These are phyloP conservation scores for Myrmophylax atrothorax DNA, from an alignment of 2,113 vertebrate species.

Conservation along the genomic window DNA sequence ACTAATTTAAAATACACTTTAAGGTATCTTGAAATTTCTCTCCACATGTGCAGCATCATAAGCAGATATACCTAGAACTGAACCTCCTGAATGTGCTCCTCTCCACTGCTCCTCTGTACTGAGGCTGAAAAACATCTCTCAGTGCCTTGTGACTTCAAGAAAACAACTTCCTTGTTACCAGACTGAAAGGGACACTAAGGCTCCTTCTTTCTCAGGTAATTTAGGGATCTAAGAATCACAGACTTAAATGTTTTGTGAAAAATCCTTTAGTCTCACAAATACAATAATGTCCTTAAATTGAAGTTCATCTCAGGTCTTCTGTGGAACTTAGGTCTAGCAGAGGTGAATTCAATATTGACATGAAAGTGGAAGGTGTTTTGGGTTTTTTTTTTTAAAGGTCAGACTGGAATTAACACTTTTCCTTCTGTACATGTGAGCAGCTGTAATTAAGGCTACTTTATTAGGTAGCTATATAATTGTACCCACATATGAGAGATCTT, in stretches of 20 bases:
- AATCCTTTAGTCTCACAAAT: background rate
- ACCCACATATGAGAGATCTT: background rate
- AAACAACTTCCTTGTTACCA: fast-evolving
- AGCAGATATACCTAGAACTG: background rate
- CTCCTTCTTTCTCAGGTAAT: background rate
- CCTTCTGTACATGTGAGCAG: background rate
- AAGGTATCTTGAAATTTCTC: background rate
- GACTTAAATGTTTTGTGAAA: background rate
- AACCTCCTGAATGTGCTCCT: background rate
- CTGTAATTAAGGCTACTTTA: background rate
- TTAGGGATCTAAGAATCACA: background rate
- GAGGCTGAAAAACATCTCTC: background rate
- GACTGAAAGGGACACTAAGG: background rate
- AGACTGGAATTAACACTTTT: background rate
- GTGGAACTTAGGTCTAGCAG: background rate
- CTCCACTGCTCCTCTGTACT: background rate
- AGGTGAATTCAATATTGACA: background rate
- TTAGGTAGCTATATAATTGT: background rate
- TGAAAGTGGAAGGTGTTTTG: background rate
- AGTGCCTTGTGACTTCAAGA: background rate
- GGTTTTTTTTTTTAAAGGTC: background rate
- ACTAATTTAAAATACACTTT: background rate
- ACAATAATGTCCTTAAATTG: background rate
- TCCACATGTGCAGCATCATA: background rate
- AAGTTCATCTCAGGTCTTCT: background rate